A percentile compares a stretch with the other conserved stretches of the same genome.
These are phyloP conservation scores for Drosophila tropicalis DNA, from an alignment of 1,140 invertebrate species.

Conservation along the genomic window DNA sequence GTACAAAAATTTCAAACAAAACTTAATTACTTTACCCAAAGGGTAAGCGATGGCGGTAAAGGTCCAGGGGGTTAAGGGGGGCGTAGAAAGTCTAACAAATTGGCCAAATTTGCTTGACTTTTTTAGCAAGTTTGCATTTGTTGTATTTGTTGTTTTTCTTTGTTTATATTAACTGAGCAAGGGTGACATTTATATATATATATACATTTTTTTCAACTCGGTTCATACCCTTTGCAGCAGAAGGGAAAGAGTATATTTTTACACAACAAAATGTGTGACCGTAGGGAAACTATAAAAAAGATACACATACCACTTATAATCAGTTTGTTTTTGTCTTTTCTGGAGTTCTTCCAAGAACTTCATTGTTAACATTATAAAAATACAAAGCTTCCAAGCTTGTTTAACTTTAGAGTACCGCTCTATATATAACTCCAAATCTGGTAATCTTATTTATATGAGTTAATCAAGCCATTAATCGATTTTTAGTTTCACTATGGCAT, in stretches of 20 bases:
- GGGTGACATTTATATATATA: slow-evolving; percentile 62
- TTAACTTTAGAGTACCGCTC: too few species aligned
- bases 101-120: slow-evolving; percentile 80
- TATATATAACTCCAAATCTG: too few species aligned
- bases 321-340: too few species aligned
- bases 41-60: not conserved
- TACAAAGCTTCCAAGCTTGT: too few species aligned
- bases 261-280: too few species aligned
- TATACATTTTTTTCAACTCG: not conserved
- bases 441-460: too few species aligned
- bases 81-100: slow-evolving; percentile 57
- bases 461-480: too few species aligned
- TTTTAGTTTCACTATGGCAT: too few species aligned
- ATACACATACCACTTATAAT: too few species aligned
- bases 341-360: too few species aligned
- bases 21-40: slow-evolving; percentile 69
- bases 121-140: slow-evolving; percentile 65
- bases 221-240: not conserved
- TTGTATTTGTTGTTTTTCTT: slow-evolving; percentile 54
- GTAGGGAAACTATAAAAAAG: too few species aligned
- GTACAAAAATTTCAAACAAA: slow-evolving; percentile 71
- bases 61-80: not conserved
- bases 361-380: too few species aligned
- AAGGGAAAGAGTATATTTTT: not conserved
- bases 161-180: slow-evolving; percentile 78